Percentiles rank a stretch among this genome's conserved stretches.
phyloP scores from a whole-genome alignment of 2,888 invertebrate genomes.

The Erebia epiphron region DNA sequence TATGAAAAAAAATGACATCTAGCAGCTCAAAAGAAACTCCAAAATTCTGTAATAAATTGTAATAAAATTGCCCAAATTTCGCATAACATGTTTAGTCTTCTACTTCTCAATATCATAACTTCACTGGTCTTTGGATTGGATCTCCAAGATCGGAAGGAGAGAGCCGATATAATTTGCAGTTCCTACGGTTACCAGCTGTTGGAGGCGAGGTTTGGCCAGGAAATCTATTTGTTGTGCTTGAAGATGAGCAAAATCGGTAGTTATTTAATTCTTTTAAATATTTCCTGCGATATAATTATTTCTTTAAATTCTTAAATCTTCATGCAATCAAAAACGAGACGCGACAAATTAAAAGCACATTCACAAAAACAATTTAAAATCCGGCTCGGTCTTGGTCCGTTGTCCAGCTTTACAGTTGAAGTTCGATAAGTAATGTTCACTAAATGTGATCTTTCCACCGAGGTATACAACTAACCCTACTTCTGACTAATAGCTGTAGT shows the following conservation, averaged over 20 bases:
- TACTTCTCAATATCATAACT: slow-evolving; percentile 24
- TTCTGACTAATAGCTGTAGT: too few relatives aligned
- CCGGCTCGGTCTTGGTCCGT: too few relatives aligned
- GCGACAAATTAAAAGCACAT: too few relatives aligned
- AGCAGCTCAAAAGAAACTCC: neutral
- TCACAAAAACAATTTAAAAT: too few relatives aligned
- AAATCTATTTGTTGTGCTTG: slow-evolving; percentile 58
- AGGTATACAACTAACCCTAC: too few relatives aligned
- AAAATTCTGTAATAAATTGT: neutral
- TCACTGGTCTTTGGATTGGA: slow-evolving; percentile 28
- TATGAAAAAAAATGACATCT: neutral
- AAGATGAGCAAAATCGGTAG: slow-evolving; percentile 32
- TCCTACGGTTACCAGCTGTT: slow-evolving; percentile 54
- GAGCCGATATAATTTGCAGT: slow-evolving; percentile 42
- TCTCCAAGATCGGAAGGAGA: slow-evolving; percentile 25
- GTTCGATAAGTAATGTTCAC: too few relatives aligned
- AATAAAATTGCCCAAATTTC: neutral
- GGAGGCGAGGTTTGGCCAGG: slow-evolving; percentile 61
- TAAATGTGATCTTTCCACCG: too few relatives aligned
- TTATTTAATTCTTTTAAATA: neutral
- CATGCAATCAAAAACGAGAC: too few relatives aligned
- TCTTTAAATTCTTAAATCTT: too few relatives aligned
- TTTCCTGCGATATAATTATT: neutral
- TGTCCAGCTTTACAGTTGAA: too few relatives aligned
- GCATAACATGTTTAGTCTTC: slow-evolving; percentile 13